Conservation (phyloP, 2,888 invertebrate genomes). For the Drosophila hawaiiensis region DNA sequence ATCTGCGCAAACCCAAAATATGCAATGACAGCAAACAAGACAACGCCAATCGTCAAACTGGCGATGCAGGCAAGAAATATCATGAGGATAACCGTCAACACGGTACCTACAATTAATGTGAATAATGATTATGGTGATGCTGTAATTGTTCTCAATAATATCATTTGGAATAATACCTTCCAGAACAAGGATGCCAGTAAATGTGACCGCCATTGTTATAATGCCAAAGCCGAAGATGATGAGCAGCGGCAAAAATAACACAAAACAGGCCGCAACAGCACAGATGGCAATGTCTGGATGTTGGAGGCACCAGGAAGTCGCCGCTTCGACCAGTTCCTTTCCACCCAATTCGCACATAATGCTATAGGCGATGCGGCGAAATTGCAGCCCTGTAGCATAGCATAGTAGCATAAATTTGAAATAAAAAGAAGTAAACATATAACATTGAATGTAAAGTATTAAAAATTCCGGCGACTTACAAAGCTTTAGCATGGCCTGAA, state of each 20-base stretch:
- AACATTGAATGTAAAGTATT: background rate
- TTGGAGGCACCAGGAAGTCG: slow-evolving; percentile 68
- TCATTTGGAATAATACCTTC: slow-evolving; percentile 74
- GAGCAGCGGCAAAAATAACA: slow-evolving; percentile 78
- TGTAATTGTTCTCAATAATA: background rate
- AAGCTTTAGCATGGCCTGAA: slow-evolving; percentile 37
- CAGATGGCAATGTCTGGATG: slow-evolving; percentile 75
- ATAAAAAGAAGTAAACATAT: background rate
- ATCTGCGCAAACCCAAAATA: slow-evolving; percentile 83
- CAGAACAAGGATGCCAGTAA: slow-evolving; percentile 84
- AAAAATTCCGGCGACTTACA: slow-evolving; percentile 31
- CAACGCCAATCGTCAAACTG: slow-evolving; percentile 70
- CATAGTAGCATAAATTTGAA: background rate
- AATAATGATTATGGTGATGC: background rate
- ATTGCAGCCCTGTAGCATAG: slow-evolving; percentile 56
- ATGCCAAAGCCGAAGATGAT: slow-evolving; percentile 82
- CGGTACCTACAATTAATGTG: slow-evolving; percentile 72
- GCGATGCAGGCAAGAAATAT: slow-evolving; percentile 81
- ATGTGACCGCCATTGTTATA: slow-evolving; percentile 82
- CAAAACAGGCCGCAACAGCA: slow-evolving; percentile 61
- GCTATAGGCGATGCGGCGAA: slow-evolving; percentile 43
- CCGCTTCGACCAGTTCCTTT: slow-evolving; percentile 64
- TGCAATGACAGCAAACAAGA: slow-evolving; percentile 74
- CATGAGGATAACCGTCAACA: slow-evolving; percentile 82
- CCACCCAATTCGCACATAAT: slow-evolving; percentile 74